These are phyloP conservation scores for Sinocyclocheilus maitianheensis DNA, from an alignment of 2,113 vertebrate genomes.

Conservation along the genomic window DNA sequence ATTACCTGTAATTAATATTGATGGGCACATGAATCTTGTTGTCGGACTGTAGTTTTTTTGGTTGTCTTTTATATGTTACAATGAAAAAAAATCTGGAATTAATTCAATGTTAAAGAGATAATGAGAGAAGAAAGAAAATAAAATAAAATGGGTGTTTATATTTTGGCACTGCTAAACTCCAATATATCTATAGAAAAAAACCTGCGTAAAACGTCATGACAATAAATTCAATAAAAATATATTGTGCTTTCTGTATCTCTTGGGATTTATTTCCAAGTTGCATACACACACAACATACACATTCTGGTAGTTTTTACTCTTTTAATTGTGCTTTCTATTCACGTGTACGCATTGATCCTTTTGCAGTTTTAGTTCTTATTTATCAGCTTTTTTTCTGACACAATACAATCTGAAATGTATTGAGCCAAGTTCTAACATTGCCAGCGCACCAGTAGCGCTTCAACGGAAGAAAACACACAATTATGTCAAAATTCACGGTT, in stretches of 20 bases:
- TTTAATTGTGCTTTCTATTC: neutral
- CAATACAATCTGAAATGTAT: neutral
- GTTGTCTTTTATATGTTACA: constrained; percentile 55
- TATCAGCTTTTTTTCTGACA: neutral
- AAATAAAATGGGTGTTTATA: constrained; percentile 48
- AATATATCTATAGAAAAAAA: constrained; percentile 35
- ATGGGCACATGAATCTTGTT: constrained; percentile 67
- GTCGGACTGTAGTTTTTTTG: constrained; percentile 42
- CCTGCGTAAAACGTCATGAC: constrained; percentile 24
- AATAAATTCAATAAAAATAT: constrained; percentile 54
- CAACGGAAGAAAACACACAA: no score
- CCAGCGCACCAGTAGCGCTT: no score
- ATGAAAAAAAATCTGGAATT: constrained; percentile 21
- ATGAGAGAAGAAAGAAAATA: neutral
- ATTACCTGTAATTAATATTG: constrained; percentile 63
- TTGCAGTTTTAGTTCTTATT: neutral
- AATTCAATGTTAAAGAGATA: constrained; percentile 25
- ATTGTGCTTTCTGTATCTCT: constrained; percentile 52
- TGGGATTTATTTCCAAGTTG: constrained; percentile 19
- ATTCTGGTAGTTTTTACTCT: neutral
- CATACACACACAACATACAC: neutral
- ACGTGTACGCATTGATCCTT: neutral
- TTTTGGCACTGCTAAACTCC: constrained; percentile 42
- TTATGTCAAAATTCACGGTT: no score
- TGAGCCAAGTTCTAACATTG: neutral